These are phyloP conservation scores for Drosophila sp. DNA, from an alignment of 1,140 invertebrate genomes.

Conservation along the genomic window DNA sequence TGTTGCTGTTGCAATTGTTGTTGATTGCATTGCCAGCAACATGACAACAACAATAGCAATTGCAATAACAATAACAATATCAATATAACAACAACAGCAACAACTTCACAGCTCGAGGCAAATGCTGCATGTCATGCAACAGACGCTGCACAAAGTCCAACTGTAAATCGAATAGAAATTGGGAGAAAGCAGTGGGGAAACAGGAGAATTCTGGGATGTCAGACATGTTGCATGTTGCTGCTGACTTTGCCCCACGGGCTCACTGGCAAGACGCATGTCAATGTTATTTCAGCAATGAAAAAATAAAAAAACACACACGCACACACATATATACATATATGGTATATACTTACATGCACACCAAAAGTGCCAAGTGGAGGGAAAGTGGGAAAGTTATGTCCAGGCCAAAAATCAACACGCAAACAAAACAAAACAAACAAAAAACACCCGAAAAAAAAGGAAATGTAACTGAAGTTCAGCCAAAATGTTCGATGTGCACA, in stretches of 20 bases:
- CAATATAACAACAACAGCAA: constrained; percentile 52
- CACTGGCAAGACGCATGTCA: constrained; percentile 73
- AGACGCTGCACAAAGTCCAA: constrained; percentile 74
- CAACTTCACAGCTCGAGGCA: constrained; percentile 59
- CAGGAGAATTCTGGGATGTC: background rate
- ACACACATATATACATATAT: background rate
- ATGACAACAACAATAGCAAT: constrained; percentile 37
- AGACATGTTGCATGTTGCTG: constrained; percentile 67
- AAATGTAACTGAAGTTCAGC: constrained; percentile 28
- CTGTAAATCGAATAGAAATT: constrained; percentile 74
- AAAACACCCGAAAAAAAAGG: constrained; percentile 37
- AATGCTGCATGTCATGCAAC: constrained; percentile 77
- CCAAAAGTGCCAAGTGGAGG: constrained; percentile 36
- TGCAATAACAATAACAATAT: constrained; percentile 33
- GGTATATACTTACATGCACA: constrained; percentile 47
- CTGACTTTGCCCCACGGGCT: constrained; percentile 12
- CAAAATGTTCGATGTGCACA: constrained; percentile 68
- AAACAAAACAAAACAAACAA: constrained; percentile 55
- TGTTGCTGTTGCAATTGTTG: constrained; percentile 43
- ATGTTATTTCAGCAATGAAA: constrained; percentile 78
- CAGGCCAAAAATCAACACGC: constrained; percentile 78
- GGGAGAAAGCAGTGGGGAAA: constrained; percentile 16
- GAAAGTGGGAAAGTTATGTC: constrained; percentile 54
- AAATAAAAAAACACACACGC: constrained; percentile 49
- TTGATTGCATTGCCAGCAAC: constrained; percentile 66